Evolutionary conservation across 2,888 invertebrate species (phyloP).

Genomic region (Lochmaea capreae): DNA sequence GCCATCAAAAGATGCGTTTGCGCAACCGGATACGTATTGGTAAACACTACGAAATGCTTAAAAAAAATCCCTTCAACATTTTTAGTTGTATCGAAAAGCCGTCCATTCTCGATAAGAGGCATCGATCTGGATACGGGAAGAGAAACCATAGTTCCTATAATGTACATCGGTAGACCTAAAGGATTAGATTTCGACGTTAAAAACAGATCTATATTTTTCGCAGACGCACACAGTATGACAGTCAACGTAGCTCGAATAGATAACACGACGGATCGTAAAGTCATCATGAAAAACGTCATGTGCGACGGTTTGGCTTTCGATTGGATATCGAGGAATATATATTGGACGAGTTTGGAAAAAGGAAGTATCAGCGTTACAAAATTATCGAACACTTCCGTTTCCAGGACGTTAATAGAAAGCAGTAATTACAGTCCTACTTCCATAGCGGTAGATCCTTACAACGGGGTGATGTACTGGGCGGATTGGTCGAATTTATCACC

Average conservation of each 20-base stretch:
- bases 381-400: constrained; percentile 69
- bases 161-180: constrained; percentile 73
- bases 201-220: constrained; percentile 63
- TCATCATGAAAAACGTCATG: constrained; percentile 71
- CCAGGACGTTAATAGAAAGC: constrained; percentile 71
- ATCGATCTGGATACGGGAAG: constrained; percentile 66
- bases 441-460: constrained; percentile 75
- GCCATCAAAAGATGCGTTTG: constrained; percentile 77
- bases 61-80: constrained; percentile 71
- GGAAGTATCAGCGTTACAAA: constrained; percentile 77
- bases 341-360: constrained; percentile 83
- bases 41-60: constrained; percentile 72
- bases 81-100: constrained; percentile 74
- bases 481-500: constrained; percentile 72
- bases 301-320: constrained; percentile 85
- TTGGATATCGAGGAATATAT: constrained; percentile 85
- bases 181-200: constrained; percentile 77
- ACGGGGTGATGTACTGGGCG: constrained; percentile 82
- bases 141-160: constrained; percentile 78
- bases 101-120: constrained; percentile 79
- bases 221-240: constrained; percentile 67
- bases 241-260: constrained; percentile 51
- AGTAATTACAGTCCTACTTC: constrained; percentile 69
- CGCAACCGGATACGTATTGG: constrained; percentile 76
- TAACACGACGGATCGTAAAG: constrained; percentile 56